Evolutionary conservation across 2,888 invertebrate species (phyloP).

Genomic region (Sceliomorpha sp.): DNA sequence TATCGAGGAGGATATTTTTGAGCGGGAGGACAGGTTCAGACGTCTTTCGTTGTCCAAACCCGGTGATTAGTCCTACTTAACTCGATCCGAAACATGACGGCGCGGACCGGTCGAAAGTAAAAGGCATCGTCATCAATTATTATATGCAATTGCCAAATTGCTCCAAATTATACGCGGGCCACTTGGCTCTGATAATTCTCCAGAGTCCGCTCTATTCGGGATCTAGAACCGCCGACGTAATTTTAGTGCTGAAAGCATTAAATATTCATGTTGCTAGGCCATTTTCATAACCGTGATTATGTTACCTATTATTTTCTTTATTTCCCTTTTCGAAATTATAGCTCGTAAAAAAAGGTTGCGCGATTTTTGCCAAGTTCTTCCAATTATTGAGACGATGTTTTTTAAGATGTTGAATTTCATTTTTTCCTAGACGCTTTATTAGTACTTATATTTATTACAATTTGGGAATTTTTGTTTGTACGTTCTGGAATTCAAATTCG

Average conservation of each 20-base stretch:
- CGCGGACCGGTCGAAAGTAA: constrained; percentile 68
- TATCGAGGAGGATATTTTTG: constrained; percentile 33
- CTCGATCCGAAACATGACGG: constrained; percentile 57
- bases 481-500: no score
- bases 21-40: constrained; percentile 43
- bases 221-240: constrained; percentile 26
- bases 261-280: constrained; percentile 36
- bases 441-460: no score
- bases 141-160: constrained; percentile 79
- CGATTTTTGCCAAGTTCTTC: constrained; percentile 16
- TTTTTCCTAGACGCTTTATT: no score
- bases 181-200: constrained; percentile 37
- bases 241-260: constrained; percentile 25
- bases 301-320: constrained; percentile 24
- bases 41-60: constrained; percentile 58
- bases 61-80: constrained; percentile 78
- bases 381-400: no score
- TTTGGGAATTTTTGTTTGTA: no score
- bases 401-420: no score
- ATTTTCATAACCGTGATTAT: constrained; percentile 32
- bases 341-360: constrained; percentile 25
- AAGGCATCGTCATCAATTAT: constrained; percentile 77
- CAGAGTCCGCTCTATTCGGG: constrained; percentile 26
- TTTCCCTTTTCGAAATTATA: constrained; percentile 35
- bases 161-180: constrained; percentile 73